Percentiles rank a stretch among this genome's conserved stretches.
These are phyloP conservation scores for Misgurnus mizolepis DNA, from an alignment of 2,113 vertebrate species.

Conservation along the genomic window DNA sequence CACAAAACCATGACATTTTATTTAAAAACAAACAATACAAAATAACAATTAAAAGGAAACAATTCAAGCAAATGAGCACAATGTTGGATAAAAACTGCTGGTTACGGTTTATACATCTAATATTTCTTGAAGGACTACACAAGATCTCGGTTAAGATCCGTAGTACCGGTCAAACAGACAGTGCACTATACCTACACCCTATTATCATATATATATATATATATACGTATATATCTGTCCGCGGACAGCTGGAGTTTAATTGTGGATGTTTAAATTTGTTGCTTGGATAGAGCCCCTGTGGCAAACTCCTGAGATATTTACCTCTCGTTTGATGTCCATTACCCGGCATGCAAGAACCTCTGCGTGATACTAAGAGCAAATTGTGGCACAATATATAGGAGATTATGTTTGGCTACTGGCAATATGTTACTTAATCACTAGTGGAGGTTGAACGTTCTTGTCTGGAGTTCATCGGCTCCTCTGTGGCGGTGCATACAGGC, in stretches of 20 bases:
- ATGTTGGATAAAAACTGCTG: constrained; percentile 46
- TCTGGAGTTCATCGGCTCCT: constrained; percentile 7
- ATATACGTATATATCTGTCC: neutral
- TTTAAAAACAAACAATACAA: constrained; percentile 77
- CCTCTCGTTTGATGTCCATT: constrained; percentile 14
- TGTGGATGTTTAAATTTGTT: constrained; percentile 25
- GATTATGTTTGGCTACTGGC: constrained; percentile 38
- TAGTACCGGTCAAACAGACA: constrained; percentile 45
- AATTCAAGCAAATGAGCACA: constrained; percentile 53
- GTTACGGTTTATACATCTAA: constrained; percentile 34
- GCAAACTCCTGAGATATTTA: constrained; percentile 23
- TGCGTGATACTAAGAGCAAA: constrained; percentile 30
- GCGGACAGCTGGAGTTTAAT: neutral
- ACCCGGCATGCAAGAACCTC: constrained; percentile 21
- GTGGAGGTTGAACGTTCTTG: constrained; percentile 10
- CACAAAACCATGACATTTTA: constrained; percentile 76
- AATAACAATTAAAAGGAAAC: constrained; percentile 70
- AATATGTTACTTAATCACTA: constrained; percentile 37
- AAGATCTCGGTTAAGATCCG: constrained; percentile 26
- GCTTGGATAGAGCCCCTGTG: constrained; percentile 40
- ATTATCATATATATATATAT: constrained; percentile 16
- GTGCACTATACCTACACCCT: constrained; percentile 43
- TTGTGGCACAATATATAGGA: constrained; percentile 30
- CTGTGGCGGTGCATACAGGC: constrained; percentile 19
- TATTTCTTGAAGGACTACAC: constrained; percentile 44